phyloP scores from a whole-genome alignment of 2,113 vertebrate genomes.

The Eclectus roratus region DNA sequence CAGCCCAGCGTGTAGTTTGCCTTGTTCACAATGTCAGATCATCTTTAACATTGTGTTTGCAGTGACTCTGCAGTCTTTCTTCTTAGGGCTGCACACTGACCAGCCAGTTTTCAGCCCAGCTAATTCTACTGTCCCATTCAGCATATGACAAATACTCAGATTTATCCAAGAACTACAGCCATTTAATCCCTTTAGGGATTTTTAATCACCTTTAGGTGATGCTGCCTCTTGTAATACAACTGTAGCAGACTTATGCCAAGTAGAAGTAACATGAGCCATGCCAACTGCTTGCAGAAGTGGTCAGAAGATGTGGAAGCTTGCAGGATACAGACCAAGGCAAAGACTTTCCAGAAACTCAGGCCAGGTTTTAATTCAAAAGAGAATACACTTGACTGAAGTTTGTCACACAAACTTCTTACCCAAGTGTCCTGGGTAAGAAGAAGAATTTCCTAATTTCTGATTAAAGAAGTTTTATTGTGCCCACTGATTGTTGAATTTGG shows the following conservation, averaged over 20 bases:
- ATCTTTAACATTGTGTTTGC: not conserved
- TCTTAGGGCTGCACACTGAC: not conserved
- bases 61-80: fast-evolving
- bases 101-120: not conserved
- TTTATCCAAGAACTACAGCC: not conserved
- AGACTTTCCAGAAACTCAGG: not conserved
- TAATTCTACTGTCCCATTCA: not conserved
- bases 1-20: not conserved
- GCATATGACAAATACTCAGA: not conserved
- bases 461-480: not conserved
- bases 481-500: not conserved
- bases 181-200: not conserved
- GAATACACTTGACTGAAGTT: not conserved
- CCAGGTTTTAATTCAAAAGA: not conserved
- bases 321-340: not conserved
- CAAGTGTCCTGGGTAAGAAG: too few relatives aligned
- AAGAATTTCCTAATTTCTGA: not conserved
- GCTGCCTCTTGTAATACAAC: not conserved
- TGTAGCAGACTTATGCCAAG: not conserved
- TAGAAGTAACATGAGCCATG: fast-evolving
- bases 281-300: not conserved
- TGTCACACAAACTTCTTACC: not conserved
- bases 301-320: fast-evolving
- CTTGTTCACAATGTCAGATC: not conserved
- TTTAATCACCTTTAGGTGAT: not conserved